Percentiles rank a stretch among this genome's conserved stretches.
Conservation (phyloP, 1,140 invertebrate genomes). For the Neocloeon triangulifer region DNA sequence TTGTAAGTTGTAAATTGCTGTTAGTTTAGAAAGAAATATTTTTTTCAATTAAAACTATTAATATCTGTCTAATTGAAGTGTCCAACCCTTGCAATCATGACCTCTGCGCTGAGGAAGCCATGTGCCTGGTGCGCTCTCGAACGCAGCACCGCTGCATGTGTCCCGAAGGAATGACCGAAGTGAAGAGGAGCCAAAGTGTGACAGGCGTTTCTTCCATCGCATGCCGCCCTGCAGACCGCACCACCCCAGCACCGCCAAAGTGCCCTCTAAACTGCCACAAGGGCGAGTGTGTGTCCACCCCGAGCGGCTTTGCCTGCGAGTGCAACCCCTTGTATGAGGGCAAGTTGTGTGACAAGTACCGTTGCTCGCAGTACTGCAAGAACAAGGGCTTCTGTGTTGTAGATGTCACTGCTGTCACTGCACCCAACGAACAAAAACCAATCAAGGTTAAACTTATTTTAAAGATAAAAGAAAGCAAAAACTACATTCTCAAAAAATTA, state of each 20-base stretch:
- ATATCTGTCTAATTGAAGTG: slow-evolving; percentile 11
- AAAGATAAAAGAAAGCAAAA: slow-evolving; percentile 3
- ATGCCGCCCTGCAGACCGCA: slow-evolving; percentile 8
- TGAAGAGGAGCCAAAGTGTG: slow-evolving; percentile 6
- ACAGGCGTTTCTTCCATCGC: too few species aligned
- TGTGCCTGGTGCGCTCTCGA: slow-evolving; percentile 18
- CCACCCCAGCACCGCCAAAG: slow-evolving; percentile 8
- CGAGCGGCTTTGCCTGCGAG: slow-evolving; percentile 23
- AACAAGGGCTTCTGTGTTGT: slow-evolving; percentile 35
- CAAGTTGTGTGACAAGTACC: slow-evolving; percentile 31
- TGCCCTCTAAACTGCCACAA: slow-evolving; percentile 22
- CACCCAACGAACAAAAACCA: slow-evolving; percentile 10
- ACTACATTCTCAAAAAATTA: neutral
- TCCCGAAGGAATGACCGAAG: slow-evolving; percentile 31
- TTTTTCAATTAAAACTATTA: slow-evolving; percentile 4
- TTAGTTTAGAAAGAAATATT: neutral
- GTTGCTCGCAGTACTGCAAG: slow-evolving; percentile 34
- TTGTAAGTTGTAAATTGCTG: slow-evolving; percentile 18
- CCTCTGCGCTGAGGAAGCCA: slow-evolving; percentile 29
- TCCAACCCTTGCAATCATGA: slow-evolving; percentile 15
- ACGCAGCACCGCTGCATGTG: slow-evolving; percentile 32
- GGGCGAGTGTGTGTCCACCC: slow-evolving; percentile 27
- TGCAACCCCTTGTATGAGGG: slow-evolving; percentile 36
- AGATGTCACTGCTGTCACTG: slow-evolving; percentile 13
- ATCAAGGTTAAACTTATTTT: slow-evolving; percentile 16